These are phyloP conservation scores for Camponotus fellah DNA, from an alignment of 2,888 invertebrate species.

Conservation along the genomic window DNA sequence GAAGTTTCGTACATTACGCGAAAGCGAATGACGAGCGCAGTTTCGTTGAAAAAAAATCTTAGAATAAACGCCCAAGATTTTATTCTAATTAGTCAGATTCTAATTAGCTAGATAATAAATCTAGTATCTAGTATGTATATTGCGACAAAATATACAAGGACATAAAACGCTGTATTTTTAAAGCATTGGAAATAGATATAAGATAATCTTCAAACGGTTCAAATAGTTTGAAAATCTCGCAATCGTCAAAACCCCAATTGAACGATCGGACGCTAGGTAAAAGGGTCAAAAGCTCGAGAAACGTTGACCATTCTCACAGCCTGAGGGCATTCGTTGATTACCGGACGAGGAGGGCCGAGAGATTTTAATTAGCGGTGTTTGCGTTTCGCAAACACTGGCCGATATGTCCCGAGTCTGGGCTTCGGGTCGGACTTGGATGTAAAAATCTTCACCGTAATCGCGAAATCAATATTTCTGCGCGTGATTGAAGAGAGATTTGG, in stretches of 20 bases:
- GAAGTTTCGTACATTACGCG: slow-evolving; percentile 65
- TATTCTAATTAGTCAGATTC: not conserved
- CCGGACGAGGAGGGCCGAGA: slow-evolving; percentile 80
- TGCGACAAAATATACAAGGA: not conserved
- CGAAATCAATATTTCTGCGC: slow-evolving; percentile 24
- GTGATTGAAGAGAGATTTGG: not conserved
- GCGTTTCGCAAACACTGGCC: slow-evolving; percentile 83
- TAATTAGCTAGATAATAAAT: not conserved
- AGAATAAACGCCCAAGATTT: not conserved
- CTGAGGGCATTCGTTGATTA: slow-evolving; percentile 84
- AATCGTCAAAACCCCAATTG: slow-evolving; percentile 60
- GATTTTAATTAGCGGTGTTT: slow-evolving; percentile 86
- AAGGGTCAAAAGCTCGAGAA: slow-evolving; percentile 67
- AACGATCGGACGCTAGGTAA: slow-evolving; percentile 20
- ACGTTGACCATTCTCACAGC: slow-evolving; percentile 83
- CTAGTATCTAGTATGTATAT: not conserved
- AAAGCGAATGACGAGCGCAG: slow-evolving; percentile 64
- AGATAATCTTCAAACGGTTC: not conserved
- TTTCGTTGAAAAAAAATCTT: slow-evolving; percentile 4
- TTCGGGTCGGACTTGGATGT: slow-evolving; percentile 61
- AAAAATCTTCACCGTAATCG: slow-evolving; percentile 65
- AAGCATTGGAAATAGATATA: not conserved
- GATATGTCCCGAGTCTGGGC: slow-evolving; percentile 69
- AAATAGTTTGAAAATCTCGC: slow-evolving; percentile 9
- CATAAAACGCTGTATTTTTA: not conserved